Conservation (phyloP, 1,140 invertebrate genomes). For the Caligus rogercresseyi region DNA sequence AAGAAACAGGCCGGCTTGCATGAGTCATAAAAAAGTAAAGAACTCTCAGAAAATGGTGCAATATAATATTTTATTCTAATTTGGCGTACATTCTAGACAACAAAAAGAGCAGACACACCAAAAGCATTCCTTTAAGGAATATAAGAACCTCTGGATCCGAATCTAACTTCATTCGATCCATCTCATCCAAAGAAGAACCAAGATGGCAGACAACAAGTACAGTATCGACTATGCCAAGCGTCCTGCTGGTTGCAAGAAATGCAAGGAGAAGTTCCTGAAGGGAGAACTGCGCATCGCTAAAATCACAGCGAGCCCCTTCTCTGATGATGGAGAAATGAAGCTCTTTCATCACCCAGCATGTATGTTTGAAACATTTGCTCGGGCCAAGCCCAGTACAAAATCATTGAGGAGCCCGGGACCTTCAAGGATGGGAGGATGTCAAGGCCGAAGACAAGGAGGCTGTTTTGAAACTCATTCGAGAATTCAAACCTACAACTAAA, state of each 20-base stretch:
- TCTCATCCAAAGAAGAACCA: too few relatives aligned
- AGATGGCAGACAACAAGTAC: conserved; percentile 11
- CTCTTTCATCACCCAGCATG: conserved; percentile 62
- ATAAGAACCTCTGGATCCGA: too few relatives aligned
- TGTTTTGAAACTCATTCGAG: conserved; percentile 32
- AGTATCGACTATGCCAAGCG: conserved; percentile 12
- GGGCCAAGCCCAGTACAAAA: conserved; percentile 59
- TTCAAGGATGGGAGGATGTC: conserved; percentile 53
- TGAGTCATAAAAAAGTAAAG: too few relatives aligned
- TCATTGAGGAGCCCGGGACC: conserved; percentile 52
- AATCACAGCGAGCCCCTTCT: conserved; percentile 54
- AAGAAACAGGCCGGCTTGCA: too few relatives aligned
- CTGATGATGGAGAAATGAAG: conserved; percentile 56
- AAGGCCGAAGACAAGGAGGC: conserved; percentile 44
- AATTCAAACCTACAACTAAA: too few relatives aligned
- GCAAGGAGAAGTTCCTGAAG: conserved; percentile 56
- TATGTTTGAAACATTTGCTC: conserved; percentile 55
- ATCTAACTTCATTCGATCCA: too few relatives aligned
- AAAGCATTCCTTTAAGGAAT: too few relatives aligned
- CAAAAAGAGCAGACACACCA: too few relatives aligned
- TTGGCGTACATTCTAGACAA: too few relatives aligned
- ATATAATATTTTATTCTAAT: too few relatives aligned
- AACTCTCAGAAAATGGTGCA: too few relatives aligned
- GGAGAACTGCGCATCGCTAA: conserved; percentile 40
- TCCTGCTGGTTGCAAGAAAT: conserved; percentile 62